Percentiles rank a stretch among this genome's conserved stretches.
These are phyloP conservation scores for Cariama cristata DNA, from an alignment of 2,113 vertebrate genomes.

Conservation along the genomic window DNA sequence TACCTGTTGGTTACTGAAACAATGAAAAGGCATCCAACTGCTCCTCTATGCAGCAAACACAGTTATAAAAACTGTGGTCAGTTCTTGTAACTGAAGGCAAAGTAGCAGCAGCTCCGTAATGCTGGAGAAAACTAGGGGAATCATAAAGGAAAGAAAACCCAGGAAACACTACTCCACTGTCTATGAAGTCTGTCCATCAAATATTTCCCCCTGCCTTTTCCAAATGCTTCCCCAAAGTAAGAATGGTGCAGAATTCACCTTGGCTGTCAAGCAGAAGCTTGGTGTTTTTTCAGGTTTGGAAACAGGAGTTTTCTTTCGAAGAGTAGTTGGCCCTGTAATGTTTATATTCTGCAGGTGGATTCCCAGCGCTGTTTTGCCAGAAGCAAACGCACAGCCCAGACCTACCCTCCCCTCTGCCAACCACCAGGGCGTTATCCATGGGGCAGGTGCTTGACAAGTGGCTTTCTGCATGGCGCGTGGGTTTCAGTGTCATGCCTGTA, in stretches of 20 bases:
- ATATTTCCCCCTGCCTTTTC: neutral
- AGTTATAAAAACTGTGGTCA: neutral
- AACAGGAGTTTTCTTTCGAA: neutral
- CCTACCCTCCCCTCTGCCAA: neutral
- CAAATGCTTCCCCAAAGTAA: neutral
- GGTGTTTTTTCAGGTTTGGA: neutral
- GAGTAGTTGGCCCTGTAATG: neutral
- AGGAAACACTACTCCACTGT: neutral
- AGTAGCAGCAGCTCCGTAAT: neutral
- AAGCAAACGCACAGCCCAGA: fast-evolving
- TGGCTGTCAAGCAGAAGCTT: neutral
- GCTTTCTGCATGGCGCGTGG: neutral
- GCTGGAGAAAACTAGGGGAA: neutral
- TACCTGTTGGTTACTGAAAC: neutral
- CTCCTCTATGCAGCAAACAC: fast-evolving
- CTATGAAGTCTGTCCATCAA: neutral
- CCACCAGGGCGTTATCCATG: fast-evolving
- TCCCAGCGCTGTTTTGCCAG: neutral
- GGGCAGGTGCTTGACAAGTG: neutral
- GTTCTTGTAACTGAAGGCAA: neutral
- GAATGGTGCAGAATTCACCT: neutral
- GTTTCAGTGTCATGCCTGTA: neutral
- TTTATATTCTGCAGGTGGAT: neutral
- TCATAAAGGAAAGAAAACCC: neutral
- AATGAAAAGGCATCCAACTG: neutral